These are phyloP conservation scores for Ursus arctos DNA, from an alignment of 2,113 vertebrate species.

Conservation along the genomic window DNA sequence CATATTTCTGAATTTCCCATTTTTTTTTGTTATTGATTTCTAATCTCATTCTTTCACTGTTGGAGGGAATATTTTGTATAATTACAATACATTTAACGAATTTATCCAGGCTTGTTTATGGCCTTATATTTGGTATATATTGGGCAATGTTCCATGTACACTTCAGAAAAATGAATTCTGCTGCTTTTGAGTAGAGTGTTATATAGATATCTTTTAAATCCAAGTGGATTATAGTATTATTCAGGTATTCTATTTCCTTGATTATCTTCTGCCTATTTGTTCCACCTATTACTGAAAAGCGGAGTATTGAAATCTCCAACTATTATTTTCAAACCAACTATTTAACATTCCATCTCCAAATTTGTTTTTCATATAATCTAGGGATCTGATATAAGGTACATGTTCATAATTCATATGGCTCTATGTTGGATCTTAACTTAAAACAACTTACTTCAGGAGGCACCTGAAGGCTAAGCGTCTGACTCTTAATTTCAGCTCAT, in stretches of 20 bases:
- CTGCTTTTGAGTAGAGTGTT: background rate
- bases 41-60: background rate
- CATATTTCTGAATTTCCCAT: background rate
- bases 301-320: too few species aligned
- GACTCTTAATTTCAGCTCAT: too few species aligned
- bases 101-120: background rate
- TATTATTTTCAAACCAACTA: background rate
- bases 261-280: background rate
- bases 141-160: background rate
- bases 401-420: background rate
- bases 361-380: background rate
- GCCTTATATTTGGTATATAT: background rate
- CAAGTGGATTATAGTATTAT: background rate
- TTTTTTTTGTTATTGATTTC: background rate
- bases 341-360: background rate
- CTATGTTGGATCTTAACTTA: background rate
- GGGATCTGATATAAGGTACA: background rate
- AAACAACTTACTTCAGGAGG: too few species aligned
- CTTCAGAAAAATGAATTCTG: background rate
- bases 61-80: background rate
- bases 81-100: background rate
- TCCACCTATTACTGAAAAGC: background rate
- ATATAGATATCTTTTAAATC: background rate
- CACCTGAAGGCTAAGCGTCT: too few species aligned
- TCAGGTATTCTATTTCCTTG: background rate